These are phyloP conservation scores for Phylloscopus whistleri DNA, from an alignment of 2,113 vertebrate species.

Conservation along the genomic window DNA sequence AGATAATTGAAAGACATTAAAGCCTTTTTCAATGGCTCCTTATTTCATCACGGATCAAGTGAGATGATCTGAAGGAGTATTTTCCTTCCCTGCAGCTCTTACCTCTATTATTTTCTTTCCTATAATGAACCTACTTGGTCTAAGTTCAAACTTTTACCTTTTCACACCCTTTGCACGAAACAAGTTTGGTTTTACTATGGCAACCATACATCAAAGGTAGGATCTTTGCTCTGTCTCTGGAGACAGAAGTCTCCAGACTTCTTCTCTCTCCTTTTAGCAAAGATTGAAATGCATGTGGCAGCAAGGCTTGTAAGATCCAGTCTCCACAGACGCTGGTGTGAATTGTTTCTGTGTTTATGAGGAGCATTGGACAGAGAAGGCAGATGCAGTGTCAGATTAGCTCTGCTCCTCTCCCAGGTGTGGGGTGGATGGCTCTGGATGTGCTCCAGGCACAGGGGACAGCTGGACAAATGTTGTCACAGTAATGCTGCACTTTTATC, in stretches of 20 bases:
- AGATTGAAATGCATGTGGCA: neutral
- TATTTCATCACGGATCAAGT: conserved; percentile 16
- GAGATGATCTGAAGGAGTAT: conserved; percentile 34
- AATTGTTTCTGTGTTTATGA: neutral
- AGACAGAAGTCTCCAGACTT: neutral
- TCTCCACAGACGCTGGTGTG: neutral
- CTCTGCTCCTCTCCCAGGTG: neutral
- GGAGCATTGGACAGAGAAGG: neutral
- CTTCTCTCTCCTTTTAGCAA: conserved; percentile 4
- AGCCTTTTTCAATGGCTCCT: conserved; percentile 27
- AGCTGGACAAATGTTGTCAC: neutral
- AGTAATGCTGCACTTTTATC: neutral
- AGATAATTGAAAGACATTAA: neutral
- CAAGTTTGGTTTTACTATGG: conserved; percentile 17
- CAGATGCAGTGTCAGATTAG: neutral
- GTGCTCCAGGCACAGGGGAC: neutral
- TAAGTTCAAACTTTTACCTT: conserved; percentile 33
- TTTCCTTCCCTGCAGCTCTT: neutral
- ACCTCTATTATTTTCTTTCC: neutral
- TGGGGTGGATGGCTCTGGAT: neutral
- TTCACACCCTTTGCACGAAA: neutral
- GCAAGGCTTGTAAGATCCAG: neutral
- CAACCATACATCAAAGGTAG: conserved; percentile 71
- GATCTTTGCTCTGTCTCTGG: neutral
- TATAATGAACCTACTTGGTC: conserved; percentile 9